Evolutionary conservation across 2,113 vertebrate species (phyloP), one percentile per base, ranked within the genome.

Genomic region (Tylochromis polylepis): DNA sequence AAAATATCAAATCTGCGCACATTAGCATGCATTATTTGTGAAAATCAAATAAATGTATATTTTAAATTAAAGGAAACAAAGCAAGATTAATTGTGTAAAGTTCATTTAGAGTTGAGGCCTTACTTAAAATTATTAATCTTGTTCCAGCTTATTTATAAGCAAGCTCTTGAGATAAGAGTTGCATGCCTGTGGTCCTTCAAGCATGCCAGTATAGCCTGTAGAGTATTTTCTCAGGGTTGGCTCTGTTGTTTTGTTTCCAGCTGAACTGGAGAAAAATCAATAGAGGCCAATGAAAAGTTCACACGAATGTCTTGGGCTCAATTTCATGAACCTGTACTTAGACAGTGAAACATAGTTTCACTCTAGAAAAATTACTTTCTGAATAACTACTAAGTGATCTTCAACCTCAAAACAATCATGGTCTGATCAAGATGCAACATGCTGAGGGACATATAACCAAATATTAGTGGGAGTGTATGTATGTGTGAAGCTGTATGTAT

Each of bases 141-240:
- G 58, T 84, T 85, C 6, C 75, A 87, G 62, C 57, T 83, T 22
- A 29, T 53, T 83, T 85, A 88, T 85, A 88, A 87, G 77, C 1
- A 5, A 86, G 77, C 70, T 65, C 84, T 86, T 87, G 58, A 91
- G 89, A 91, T 89, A 88, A 80, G 27, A 77, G 34, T 79, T 46
- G 59, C 56, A 78, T 85, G 59, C 81, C 72, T 36, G 75, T 20
- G 56, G 81, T 86, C 78, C 84, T 78, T 88, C 79, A 29, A 80
- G 70, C 80, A 85, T 15, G 77, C 87, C 86, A 70, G 55, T 49
- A 9, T 7, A 49, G 83, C 51, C 82, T 43, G 85, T 41, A 20
- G 16, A 72, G 60, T 67, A 15, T 53, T 87, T 79, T 75, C 77
- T 81, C 78, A 2, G 38, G 34, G 56, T 24, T 55, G 38, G 38